Evolutionary conservation across 2,113 vertebrate genomes (phyloP).

Genomic region (Dipodomys ordii): DNA sequence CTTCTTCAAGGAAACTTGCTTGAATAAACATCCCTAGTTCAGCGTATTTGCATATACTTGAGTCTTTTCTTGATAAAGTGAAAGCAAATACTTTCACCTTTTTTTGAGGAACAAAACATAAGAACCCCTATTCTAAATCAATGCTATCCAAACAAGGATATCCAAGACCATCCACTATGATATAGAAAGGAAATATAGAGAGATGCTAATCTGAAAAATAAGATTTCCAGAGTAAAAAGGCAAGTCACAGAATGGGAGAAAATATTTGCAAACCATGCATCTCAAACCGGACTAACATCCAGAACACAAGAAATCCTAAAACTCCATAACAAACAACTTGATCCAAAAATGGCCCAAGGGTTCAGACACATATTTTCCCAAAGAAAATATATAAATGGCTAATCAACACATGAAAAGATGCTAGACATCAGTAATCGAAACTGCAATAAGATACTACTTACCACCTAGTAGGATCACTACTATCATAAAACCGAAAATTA

Average conservation of each 20-base stretch:
- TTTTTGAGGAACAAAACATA: conserved; percentile 8
- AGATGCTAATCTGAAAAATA: not conserved
- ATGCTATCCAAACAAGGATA: not conserved
- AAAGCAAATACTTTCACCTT: not conserved
- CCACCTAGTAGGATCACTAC: not conserved
- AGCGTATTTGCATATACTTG: not conserved
- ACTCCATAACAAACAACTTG: not conserved
- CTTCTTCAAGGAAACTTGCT: not conserved
- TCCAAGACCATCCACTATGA: not conserved
- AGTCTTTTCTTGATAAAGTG: not conserved
- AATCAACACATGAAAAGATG: conserved; percentile 25
- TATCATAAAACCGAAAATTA: not conserved
- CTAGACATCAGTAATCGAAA: conserved; percentile 4
- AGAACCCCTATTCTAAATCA: not conserved
- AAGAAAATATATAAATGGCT: not conserved
- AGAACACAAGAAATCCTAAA: not conserved
- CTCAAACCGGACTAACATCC: not conserved
- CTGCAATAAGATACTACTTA: not conserved
- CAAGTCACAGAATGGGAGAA: not conserved
- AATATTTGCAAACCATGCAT: not conserved
- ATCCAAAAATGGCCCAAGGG: conserved; percentile 16
- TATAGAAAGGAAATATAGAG: not conserved
- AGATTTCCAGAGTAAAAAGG: conserved; percentile 1
- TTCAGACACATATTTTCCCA: not conserved
- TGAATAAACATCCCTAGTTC: not conserved